phyloP scores from a whole-genome alignment of 2,888 invertebrate species.

The Leptinotarsa juncta region DNA sequence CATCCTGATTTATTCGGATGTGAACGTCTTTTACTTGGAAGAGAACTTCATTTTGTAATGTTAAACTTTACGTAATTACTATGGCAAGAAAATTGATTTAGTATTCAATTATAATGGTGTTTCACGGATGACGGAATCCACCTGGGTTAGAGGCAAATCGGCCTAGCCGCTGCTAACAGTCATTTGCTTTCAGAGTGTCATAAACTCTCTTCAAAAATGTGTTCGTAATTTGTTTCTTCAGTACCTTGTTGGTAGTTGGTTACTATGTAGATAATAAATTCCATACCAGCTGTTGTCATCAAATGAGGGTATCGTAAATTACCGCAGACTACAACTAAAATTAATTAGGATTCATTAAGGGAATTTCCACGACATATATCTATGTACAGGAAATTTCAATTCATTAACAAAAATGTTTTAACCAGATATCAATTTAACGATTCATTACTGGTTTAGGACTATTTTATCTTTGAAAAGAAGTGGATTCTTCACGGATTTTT shows the following conservation, averaged over 20 bases:
- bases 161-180: slow-evolving; percentile 13
- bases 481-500: too few relatives aligned
- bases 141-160: slow-evolving; percentile 19
- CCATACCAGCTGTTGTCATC: slow-evolving; percentile 1
- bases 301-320: slow-evolving; percentile 15
- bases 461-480: too few relatives aligned
- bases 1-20: too few relatives aligned
- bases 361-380: neutral
- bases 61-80: neutral
- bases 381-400: neutral
- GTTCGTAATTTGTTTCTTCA: neutral
- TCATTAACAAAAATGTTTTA: too few relatives aligned
- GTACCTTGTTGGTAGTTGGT: neutral
- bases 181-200: slow-evolving; percentile 21
- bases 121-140: slow-evolving; percentile 23
- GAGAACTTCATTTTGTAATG: too few relatives aligned
- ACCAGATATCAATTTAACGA: too few relatives aligned
- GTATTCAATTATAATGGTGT: slow-evolving; percentile 21
- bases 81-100: slow-evolving; percentile 22
- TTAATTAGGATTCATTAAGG: neutral
- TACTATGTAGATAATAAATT: slow-evolving; percentile 1
- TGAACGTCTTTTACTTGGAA: neutral
- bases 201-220: slow-evolving; percentile 10
- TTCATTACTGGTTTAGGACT: too few relatives aligned
- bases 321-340: neutral